A percentile compares a stretch with the other conserved stretches of the same genome.
These are phyloP conservation scores for Tarsius wallacei DNA, from an alignment of 2,797 vertebrate species.

Conservation along the genomic window DNA sequence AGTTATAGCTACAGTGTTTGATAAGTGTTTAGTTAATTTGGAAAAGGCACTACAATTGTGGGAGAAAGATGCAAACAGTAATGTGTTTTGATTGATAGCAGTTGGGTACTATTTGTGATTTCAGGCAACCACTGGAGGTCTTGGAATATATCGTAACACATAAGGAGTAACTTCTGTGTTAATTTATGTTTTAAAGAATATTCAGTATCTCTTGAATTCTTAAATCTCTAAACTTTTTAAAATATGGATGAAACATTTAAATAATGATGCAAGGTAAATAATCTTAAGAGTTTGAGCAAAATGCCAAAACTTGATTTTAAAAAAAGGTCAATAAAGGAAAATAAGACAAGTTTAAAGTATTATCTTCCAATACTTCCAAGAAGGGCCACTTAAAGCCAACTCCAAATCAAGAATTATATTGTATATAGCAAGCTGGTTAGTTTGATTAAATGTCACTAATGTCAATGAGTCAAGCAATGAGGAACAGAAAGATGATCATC, in stretches of 20 bases:
- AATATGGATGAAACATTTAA: constrained; percentile 1
- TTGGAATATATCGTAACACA: not conserved
- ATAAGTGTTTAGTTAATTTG: not conserved
- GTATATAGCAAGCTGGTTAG: not conserved
- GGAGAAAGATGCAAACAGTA: not conserved
- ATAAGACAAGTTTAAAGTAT: not conserved
- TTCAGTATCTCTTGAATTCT: constrained; percentile 2
- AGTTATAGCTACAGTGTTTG: not conserved
- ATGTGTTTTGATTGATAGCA: not conserved
- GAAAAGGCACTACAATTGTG: not conserved
- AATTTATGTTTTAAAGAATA: constrained; percentile 12
- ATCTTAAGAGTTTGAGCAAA: not conserved
- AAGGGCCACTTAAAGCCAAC: not conserved
- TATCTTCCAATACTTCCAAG: not conserved
- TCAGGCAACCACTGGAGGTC: not conserved
- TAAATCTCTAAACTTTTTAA: not conserved
- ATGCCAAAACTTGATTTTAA: not conserved
- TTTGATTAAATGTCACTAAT: not conserved
- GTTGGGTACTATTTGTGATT: not conserved
- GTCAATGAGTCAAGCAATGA: not conserved
- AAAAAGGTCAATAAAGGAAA: constrained; percentile 29
- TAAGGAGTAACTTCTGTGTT: not conserved
- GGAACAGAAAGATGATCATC: not conserved
- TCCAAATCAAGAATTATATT: not conserved
- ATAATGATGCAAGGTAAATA: constrained; percentile 29